phyloP scores from a whole-genome alignment of 1,140 invertebrate species.

The Neotoxoptera formosana region DNA sequence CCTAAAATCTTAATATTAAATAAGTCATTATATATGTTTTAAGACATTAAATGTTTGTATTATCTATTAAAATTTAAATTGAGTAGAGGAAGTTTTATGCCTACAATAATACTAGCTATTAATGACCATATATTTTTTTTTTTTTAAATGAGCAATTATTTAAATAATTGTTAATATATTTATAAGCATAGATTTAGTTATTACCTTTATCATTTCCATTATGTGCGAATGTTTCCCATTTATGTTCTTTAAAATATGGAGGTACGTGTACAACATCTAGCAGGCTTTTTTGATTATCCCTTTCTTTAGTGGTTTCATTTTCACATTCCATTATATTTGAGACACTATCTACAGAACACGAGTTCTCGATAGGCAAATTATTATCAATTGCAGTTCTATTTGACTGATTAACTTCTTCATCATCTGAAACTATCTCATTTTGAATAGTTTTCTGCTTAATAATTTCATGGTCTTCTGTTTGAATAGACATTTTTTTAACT shows the following conservation, averaged over 20 bases:
- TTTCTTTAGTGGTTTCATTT: background rate
- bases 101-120: background rate
- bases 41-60: background rate
- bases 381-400: background rate
- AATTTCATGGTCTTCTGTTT: background rate
- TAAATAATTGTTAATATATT: background rate
- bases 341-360: background rate
- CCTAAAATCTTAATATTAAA: no score
- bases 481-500: background rate
- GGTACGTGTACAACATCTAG: no score
- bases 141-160: background rate
- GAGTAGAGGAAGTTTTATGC: background rate
- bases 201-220: background rate
- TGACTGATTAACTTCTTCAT: background rate
- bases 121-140: background rate
- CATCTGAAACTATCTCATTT: background rate
- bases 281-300: no score
- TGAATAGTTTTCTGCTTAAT: background rate
- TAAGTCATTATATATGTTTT: no score
- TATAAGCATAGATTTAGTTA: constrained; percentile 16
- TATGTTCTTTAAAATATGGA: background rate
- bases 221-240: background rate
- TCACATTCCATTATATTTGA: background rate
- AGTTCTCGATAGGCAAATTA: background rate
- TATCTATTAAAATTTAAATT: background rate